phyloP scores from a whole-genome alignment of 2,888 invertebrate species.

The Odontocolon sp. region DNA sequence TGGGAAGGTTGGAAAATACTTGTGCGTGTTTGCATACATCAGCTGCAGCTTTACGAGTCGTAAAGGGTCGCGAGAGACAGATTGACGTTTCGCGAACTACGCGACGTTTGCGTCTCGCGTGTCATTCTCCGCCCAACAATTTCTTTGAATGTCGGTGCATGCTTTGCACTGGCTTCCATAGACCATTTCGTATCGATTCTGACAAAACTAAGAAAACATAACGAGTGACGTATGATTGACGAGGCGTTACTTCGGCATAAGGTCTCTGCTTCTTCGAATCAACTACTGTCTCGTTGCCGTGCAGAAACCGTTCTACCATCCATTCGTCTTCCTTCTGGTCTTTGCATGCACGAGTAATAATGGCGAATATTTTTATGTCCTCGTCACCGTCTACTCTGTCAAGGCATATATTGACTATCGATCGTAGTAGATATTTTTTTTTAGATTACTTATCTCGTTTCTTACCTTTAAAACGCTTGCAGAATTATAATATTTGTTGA shows the following conservation, averaged over 20 bases:
- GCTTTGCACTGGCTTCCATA: constrained; percentile 11
- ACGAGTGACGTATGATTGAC: constrained; percentile 48
- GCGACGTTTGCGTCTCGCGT: constrained; percentile 60
- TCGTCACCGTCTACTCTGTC: too few relatives aligned
- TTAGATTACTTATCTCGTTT: too few relatives aligned
- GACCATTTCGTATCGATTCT: constrained; percentile 52
- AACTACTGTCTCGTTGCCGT: neutral
- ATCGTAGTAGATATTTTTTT: too few relatives aligned
- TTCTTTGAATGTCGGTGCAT: constrained; percentile 30
- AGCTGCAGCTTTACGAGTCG: constrained; percentile 31
- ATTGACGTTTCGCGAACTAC: constrained; percentile 58
- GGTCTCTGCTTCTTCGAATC: neutral
- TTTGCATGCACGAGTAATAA: neutral
- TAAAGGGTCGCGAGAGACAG: constrained; percentile 45
- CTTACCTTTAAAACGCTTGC: too few relatives aligned
- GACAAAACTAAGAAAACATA: constrained; percentile 53
- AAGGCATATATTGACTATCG: too few relatives aligned
- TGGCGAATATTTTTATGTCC: neutral
- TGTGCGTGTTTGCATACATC: neutral
- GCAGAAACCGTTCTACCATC: neutral
- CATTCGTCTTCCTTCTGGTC: neutral
- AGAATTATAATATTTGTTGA: too few relatives aligned
- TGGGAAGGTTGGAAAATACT: constrained; percentile 26
- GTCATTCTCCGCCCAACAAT: constrained; percentile 52
- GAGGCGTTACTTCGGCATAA: constrained; percentile 33